Base-by-base conservation (phyloP, 2,113 vertebrate species). In the Notothenia rossii region DNA sequence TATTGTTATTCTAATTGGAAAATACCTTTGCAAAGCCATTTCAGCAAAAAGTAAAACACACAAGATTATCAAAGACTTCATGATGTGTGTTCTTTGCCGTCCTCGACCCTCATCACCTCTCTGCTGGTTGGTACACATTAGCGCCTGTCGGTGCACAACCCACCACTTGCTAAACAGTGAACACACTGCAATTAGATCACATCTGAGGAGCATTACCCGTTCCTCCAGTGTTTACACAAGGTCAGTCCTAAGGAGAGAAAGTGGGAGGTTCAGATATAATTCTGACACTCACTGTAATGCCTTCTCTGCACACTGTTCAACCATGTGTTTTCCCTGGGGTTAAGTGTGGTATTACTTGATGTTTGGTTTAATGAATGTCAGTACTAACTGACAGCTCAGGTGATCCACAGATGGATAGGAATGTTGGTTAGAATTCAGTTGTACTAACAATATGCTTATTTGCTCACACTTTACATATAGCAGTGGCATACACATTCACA, bases 121-220 rank as follows among this genome's bases (percentile, higher is more conserved):
- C 10, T 40, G 25, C 69, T 86, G 79, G 62, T 89, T 78, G 92
- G 86, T 80, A 83, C 73, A 85, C 79, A 82, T 88, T 88, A 82
- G 75, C 40, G 69, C 73, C 75, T 88, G 80, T 86, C 66, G 18
- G 61, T 60, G 64, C 56, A 46, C 72, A 72, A 53, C 67, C 74
- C 75, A 71, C 48, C 65, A 61, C 59, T 86, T 91, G 77, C 60
- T 66, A 67, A 87, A 75, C 76, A 65, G 36, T 56, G 22, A 81
- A 82, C 76, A 72, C 83, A 73, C 61, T 81, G 85, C 88, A 93
- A 92, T 92, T 93, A 90, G 81, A 83, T 74, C 87, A 90, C 91
- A 92, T 94, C 88, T 93, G 90, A 94, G 87, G 93, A 93, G 77
- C 87, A 94, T 94, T 94, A 95, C 83, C 88, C 85, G 45, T 87